Conservation (phyloP, 2,797 vertebrate genomes). For the Pseudomugil gertrudae region DNA sequence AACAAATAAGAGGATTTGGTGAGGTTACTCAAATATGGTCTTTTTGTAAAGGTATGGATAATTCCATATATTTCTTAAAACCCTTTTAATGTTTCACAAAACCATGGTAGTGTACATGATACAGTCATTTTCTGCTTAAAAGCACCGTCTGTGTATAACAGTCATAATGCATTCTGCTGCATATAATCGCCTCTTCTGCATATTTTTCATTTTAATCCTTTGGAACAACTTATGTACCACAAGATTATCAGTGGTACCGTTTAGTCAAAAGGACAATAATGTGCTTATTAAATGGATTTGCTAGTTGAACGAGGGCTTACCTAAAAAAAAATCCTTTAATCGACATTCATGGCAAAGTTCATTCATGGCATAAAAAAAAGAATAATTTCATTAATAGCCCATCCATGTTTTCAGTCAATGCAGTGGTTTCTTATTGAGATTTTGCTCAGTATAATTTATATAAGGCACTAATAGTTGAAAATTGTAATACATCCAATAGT, state of each 20-base stretch:
- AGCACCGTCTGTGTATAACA: slow-evolving; percentile 1
- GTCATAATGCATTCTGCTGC: slow-evolving; percentile 4
- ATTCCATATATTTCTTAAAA: slow-evolving; percentile 12
- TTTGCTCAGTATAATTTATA: slow-evolving; percentile 3
- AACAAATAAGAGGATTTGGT: slow-evolving; percentile 16
- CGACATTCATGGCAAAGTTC: slow-evolving; percentile 19
- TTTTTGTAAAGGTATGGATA: slow-evolving; percentile 11
- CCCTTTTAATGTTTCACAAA: slow-evolving; percentile 3
- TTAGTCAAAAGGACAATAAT: slow-evolving; percentile 43
- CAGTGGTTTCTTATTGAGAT: neutral
- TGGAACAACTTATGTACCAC: slow-evolving; percentile 37
- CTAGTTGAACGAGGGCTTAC: slow-evolving; percentile 41
- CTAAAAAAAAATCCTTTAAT: slow-evolving; percentile 14
- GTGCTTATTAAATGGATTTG: slow-evolving; percentile 44
- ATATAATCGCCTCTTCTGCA: slow-evolving; percentile 34
- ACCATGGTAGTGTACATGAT: neutral
- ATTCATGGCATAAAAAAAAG: slow-evolving; percentile 18
- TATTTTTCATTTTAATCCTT: slow-evolving; percentile 49
- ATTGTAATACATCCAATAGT: neutral
- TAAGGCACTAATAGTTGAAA: neutral
- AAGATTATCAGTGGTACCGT: slow-evolving; percentile 39
- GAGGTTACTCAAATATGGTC: slow-evolving; percentile 2
- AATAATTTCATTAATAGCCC: slow-evolving; percentile 24
- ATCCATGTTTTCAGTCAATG: neutral
- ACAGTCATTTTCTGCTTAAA: slow-evolving; percentile 12